A percentile compares a stretch with the other conserved stretches of the same genome.
These are phyloP conservation scores for Bombus picipes DNA, from an alignment of 1,140 invertebrate genomes.

Conservation along the genomic window DNA sequence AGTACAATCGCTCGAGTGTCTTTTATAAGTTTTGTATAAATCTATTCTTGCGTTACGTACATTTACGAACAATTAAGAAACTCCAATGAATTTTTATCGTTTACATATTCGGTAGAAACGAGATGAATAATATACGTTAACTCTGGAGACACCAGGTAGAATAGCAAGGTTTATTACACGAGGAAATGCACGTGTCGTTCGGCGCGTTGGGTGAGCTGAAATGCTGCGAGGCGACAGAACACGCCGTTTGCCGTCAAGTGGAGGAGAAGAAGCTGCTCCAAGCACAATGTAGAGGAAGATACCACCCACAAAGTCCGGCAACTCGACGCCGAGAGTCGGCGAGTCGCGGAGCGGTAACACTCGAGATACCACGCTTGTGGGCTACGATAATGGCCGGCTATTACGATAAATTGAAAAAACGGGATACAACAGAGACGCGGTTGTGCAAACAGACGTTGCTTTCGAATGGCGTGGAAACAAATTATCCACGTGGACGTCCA, in stretches of 20 bases:
- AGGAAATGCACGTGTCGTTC: not conserved
- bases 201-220: no score
- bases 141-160: not conserved
- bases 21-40: no score
- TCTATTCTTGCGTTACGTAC: no score
- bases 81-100: no score
- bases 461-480: not conserved
- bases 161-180: not conserved
- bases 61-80: no score
- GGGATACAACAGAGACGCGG: slow-evolving; percentile 44
- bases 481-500: slow-evolving; percentile 2
- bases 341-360: slow-evolving; percentile 39
- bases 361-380: slow-evolving; percentile 55
- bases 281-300: slow-evolving; percentile 18
- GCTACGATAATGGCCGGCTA: slow-evolving; percentile 58
- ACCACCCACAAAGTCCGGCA: slow-evolving; percentile 59
- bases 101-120: no score
- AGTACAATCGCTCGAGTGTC: no score
- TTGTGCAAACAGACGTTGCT: slow-evolving; percentile 47
- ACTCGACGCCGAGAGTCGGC: slow-evolving; percentile 8
- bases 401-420: slow-evolving; percentile 62
- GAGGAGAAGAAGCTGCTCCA: not conserved
- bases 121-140: no score
- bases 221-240: slow-evolving; percentile 3
- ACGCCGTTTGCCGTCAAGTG: not conserved